These are phyloP conservation scores for Mionectes macconnelli DNA, from an alignment of 2,113 vertebrate genomes.

Conservation along the genomic window DNA sequence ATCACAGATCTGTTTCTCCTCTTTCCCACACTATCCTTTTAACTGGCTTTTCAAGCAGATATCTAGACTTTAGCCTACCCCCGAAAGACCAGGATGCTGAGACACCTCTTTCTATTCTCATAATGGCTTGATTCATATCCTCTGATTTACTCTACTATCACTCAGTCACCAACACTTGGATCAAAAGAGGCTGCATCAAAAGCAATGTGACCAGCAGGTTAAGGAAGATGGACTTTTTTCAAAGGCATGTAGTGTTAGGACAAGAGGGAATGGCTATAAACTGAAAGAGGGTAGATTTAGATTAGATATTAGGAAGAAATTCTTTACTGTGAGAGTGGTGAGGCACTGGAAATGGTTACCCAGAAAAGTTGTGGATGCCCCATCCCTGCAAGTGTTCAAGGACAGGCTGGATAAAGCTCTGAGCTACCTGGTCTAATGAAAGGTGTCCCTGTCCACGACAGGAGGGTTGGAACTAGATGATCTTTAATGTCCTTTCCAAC, in stretches of 20 bases:
- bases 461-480: fast-evolving
- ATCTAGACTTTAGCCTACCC: neutral
- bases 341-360: neutral
- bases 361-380: neutral
- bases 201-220: neutral
- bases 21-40: neutral
- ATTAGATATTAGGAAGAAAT: neutral
- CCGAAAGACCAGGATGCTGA: neutral
- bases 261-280: neutral
- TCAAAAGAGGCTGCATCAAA: neutral
- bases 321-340: neutral
- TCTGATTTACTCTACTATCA: neutral
- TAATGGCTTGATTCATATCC: neutral
- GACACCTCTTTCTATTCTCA: neutral
- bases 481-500: neutral
- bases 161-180: neutral
- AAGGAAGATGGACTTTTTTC: neutral
- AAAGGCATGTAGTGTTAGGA: neutral
- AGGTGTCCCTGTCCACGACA: neutral
- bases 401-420: neutral
- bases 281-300: neutral
- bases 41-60: neutral
- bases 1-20: neutral
- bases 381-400: neutral
- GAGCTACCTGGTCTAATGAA: neutral